Evolutionary conservation across 2,113 vertebrate species (phyloP), one percentile per base, ranked within the genome.

Genomic region (Myotis davidii): DNA sequence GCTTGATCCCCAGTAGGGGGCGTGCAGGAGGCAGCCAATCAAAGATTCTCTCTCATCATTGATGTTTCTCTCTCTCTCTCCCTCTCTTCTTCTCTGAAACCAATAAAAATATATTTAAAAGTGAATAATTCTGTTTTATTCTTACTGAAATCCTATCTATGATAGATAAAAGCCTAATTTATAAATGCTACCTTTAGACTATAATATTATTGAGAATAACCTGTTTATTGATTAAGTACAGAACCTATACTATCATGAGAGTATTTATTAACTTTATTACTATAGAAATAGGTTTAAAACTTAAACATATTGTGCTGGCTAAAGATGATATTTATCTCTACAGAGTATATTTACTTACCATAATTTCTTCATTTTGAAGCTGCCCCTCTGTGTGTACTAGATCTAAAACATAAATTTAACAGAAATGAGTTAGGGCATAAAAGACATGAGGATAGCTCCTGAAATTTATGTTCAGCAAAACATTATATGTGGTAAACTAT

Each of bases 281-380:
- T 81, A 56, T 7, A 25, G 23, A 78, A 42, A 69, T 59, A 39
- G 13, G 37, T 39, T 83, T 95, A 85, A 94, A 92, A 67, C 79
- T 7, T 77, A 88, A 94, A 83, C 52, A 77, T 3, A 9, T 13
- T 82, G 29, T 56, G 13, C 54, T 95, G 59, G 52, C 48, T 81
- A 81, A 85, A 76, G 67, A 78, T 39, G 81, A 88, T 48, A 27
- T 92, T 83, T 69, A 79, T 59, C 69, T 94, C 42, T 88, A 92
- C 7, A 78, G 79, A 94, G 13, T 72, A 14, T 59, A 95, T 92
- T 94, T 92, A 99, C 99, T 99, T 97, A 99, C 99, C 61, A 98
- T 91, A 98, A 99, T 98, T 96, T 99, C 97, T 96, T 99, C 99
- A 37, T 97, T 98, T 97, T 99, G 99, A 97, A 99, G 99, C 77